Evolutionary conservation across 2,113 vertebrate species (phyloP).

Genomic region (human (Homo sapiens)): DNA sequence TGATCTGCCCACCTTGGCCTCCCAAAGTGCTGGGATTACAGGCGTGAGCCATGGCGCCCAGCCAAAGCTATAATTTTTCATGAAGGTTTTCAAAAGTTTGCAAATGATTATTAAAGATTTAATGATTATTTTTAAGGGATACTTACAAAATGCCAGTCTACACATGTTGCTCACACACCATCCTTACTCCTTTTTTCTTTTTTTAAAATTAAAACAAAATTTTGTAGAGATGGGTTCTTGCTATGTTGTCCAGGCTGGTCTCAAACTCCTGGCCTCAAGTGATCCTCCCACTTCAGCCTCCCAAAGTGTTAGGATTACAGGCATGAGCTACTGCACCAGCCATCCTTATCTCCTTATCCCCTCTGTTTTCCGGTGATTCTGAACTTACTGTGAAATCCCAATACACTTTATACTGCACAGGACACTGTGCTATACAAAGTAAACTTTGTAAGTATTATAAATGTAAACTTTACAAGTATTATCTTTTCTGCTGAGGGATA

Average conservation of each 20-base stretch:
- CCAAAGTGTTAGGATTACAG: too few relatives aligned
- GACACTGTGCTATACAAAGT: background rate
- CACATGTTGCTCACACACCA: background rate
- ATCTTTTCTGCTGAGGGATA: background rate
- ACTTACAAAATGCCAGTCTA: background rate
- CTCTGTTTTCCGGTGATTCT: background rate
- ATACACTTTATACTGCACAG: accelerated
- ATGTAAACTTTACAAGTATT: background rate
- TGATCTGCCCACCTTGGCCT: too few relatives aligned
- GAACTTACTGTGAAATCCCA: background rate
- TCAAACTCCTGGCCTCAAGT: too few relatives aligned
- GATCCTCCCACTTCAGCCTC: too few relatives aligned
- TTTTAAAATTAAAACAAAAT: too few relatives aligned
- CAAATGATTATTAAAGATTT: background rate
- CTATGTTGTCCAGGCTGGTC: too few relatives aligned
- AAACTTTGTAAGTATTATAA: background rate
- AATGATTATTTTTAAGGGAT: background rate
- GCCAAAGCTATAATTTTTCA: background rate
- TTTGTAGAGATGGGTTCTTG: too few relatives aligned
- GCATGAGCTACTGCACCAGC: too few relatives aligned
- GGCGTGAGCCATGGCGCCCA: too few relatives aligned
- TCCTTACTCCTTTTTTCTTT: background rate
- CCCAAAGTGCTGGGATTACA: too few relatives aligned
- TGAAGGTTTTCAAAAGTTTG: constrained; percentile 16
- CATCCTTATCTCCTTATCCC: background rate